Evolutionary conservation across 2,888 invertebrate genomes (phyloP).

Genomic region (Phymatocera aterrima): DNA sequence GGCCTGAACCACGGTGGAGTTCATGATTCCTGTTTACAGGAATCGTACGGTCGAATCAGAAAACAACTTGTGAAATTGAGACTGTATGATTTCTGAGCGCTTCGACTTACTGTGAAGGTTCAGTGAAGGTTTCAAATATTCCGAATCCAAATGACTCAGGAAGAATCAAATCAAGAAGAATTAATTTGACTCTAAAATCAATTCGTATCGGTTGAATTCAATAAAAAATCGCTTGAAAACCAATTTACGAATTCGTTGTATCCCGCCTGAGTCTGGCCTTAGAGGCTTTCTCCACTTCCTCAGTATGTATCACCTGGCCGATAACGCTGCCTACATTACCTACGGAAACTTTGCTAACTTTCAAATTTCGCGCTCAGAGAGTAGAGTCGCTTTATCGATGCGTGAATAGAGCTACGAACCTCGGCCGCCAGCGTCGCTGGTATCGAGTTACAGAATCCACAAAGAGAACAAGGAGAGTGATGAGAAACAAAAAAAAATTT

Average conservation of each 20-base stretch:
- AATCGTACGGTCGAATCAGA: no score
- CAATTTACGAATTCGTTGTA: background rate
- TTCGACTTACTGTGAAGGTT: background rate
- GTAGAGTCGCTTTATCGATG: background rate
- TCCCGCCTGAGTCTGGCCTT: background rate
- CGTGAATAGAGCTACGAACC: background rate
- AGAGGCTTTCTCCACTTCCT: background rate
- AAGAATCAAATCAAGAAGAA: background rate
- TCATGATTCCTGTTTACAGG: no score
- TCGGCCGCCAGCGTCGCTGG: background rate
- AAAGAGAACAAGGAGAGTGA: slow-evolving; percentile 43
- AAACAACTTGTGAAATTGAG: no score
- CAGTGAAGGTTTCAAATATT: background rate
- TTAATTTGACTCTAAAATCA: background rate
- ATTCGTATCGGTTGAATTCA: background rate
- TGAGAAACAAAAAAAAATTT: slow-evolving; percentile 51
- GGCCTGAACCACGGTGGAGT: no score
- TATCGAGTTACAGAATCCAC: background rate
- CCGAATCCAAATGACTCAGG: background rate
- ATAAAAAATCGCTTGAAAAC: background rate
- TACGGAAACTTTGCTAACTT: background rate
- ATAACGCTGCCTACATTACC: background rate
- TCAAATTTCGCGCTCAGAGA: background rate
- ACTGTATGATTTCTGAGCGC: no score
- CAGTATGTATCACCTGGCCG: background rate